phyloP scores from a whole-genome alignment of 2,888 invertebrate genomes.

The Timema podura region DNA sequence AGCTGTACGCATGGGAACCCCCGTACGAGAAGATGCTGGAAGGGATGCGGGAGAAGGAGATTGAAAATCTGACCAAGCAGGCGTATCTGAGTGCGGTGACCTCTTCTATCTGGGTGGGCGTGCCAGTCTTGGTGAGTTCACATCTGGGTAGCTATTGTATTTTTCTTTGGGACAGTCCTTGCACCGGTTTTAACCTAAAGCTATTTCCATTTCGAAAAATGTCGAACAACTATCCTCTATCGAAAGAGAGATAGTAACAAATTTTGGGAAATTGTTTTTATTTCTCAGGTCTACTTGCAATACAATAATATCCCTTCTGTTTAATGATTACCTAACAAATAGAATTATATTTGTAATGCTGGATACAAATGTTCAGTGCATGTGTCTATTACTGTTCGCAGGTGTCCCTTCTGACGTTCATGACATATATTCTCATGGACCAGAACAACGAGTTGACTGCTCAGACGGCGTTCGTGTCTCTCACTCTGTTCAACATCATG shows the following conservation, averaged over 20 bases:
- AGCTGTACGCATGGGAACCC: slow-evolving; percentile 92
- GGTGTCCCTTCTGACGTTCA: slow-evolving; percentile 42
- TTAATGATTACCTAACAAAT: no score
- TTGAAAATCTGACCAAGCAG: slow-evolving; percentile 79
- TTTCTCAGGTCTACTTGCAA: no score
- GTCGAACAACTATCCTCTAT: no score
- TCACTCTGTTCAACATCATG: slow-evolving; percentile 56
- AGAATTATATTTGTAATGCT: no score
- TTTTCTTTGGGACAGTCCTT: no score
- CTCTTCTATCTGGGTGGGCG: slow-evolving; percentile 91
- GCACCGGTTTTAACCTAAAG: no score
- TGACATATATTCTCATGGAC: slow-evolving; percentile 44
- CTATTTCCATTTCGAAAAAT: no score
- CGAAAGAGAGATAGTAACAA: no score
- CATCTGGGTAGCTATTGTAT: no score
- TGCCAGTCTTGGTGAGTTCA: slow-evolving; percentile 58
- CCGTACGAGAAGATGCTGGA: slow-evolving; percentile 86
- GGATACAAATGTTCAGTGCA: no score
- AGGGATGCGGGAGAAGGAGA: slow-evolving; percentile 82
- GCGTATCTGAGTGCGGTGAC: slow-evolving; percentile 86
- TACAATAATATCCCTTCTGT: no score
- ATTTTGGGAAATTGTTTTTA: no score
- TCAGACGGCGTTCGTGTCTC: slow-evolving; percentile 53
- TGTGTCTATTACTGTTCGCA: slow-evolving; percentile 24
- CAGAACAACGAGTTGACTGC: slow-evolving; percentile 46